Base-by-base conservation (phyloP, 2,113 vertebrate species). In the Hippolais icterina region DNA sequence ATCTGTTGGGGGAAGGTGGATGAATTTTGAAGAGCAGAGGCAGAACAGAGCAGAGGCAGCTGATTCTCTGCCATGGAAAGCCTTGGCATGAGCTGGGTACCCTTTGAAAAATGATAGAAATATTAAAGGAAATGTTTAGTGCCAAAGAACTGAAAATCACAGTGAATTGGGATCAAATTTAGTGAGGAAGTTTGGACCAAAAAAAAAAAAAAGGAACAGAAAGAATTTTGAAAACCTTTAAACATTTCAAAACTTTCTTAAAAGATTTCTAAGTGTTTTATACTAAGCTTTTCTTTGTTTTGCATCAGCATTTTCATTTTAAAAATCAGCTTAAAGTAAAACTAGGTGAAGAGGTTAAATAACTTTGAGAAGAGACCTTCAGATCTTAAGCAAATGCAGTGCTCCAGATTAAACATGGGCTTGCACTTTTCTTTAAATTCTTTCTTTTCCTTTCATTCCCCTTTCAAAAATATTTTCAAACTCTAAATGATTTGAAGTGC, bases 291-390 rank as follows among this genome's bases (percentile, higher is more conserved):
- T 93, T 65, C 60, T 89, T 93, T 86, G 93, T 92, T 94, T 94
- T 6, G 15, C 47, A 70, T 63, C 83, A 78, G 47, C 31, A 70
- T 91, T 93, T 87, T 63, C 33, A 60, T 83, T 90, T 90, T 31
- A 41, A 90, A 82, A 81, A 74, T 59, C 83, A 89, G 47, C 72
- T 90, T 93, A 53, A 92, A 69, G 44, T 64, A 65, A 90, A 91
- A 85, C 74, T 56, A 93, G 72, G 64, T 92, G 86, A 90, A 81
- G 64, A 95, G 76, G 90, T 94, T 93, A 94, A 96, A 86, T 59
- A 80, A 92, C 47, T 76, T 68, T 66, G 83, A 93, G 92, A 75
- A 50, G 23, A 59, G 63, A 92, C 63, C 64, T 81, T 88, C 13
- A 80, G 88, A 77, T 90, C 68, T 93, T 92, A 93, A 92, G 35